Conservation (phyloP, 2,888 invertebrate species). For the Drosophila pullipes region DNA sequence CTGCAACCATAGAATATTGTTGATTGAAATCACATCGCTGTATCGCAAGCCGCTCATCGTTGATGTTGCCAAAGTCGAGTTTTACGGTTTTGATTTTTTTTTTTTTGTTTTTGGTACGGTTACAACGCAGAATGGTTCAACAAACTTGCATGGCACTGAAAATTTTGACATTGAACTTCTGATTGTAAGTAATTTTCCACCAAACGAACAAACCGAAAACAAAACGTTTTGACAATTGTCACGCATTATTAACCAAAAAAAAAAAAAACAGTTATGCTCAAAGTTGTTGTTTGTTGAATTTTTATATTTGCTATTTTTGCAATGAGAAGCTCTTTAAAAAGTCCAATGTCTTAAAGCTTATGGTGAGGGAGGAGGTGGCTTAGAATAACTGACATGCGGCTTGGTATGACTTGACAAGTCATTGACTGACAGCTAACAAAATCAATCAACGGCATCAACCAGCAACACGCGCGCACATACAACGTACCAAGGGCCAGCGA, state of each 20-base stretch:
- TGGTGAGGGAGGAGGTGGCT: neutral
- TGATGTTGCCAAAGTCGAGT: conserved; percentile 27
- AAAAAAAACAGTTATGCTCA: conserved; percentile 22
- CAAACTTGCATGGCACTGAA: conserved; percentile 41
- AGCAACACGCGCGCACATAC: neutral
- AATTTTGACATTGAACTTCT: conserved; percentile 66
- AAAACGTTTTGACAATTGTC: conserved; percentile 24
- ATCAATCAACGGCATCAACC: conserved; percentile 21
- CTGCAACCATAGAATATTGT: neutral
- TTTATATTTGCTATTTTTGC: conserved; percentile 14
- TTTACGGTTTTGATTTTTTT: neutral
- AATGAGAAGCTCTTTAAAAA: conserved; percentile 9
- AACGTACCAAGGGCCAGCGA: neutral
- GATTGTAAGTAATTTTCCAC: conserved; percentile 30
- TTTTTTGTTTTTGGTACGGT: neutral
- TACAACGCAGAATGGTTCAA: conserved; percentile 49
- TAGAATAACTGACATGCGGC: conserved; percentile 17
- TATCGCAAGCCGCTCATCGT: conserved; percentile 34
- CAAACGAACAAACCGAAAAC: neutral
- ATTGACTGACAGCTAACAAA: conserved; percentile 43
- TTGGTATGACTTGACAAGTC: conserved; percentile 46
- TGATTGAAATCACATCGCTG: neutral
- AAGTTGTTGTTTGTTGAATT: conserved; percentile 7
- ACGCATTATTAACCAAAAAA: conserved; percentile 34
- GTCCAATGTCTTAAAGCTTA: neutral